Percentiles rank a stretch among this genome's conserved stretches.
Conservation (phyloP, 2,113 vertebrate species). For the Catagonus wagneri region DNA sequence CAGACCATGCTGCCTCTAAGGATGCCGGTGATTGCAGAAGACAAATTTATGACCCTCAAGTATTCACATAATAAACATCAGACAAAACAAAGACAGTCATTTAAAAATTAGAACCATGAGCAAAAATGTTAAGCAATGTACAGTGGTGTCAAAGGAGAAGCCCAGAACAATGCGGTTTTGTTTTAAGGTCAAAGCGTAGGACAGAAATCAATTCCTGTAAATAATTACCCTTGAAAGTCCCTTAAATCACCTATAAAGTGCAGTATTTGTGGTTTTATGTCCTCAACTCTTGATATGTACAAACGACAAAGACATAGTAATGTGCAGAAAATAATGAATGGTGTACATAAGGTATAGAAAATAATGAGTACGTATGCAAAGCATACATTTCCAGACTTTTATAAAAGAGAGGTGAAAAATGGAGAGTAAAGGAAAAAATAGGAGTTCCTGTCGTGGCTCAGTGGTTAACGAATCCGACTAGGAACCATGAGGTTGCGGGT, state of each 20-base stretch:
- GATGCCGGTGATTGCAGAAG: background rate
- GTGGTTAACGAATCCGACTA: too few relatives aligned
- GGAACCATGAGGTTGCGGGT: too few relatives aligned
- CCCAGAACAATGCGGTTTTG: background rate
- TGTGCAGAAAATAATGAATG: background rate
- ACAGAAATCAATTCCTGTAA: background rate
- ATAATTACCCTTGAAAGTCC: background rate
- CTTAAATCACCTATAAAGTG: background rate
- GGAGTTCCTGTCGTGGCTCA: too few relatives aligned
- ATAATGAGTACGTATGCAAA: background rate
- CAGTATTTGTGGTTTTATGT: background rate
- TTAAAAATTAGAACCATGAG: slow-evolving; percentile 36
- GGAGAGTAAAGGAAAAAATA: background rate
- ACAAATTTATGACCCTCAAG: background rate
- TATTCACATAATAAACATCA: background rate
- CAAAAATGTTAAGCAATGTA: background rate
- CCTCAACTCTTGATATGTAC: background rate
- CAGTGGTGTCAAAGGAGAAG: background rate
- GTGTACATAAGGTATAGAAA: background rate
- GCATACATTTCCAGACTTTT: background rate
- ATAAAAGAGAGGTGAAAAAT: background rate
- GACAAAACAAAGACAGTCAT: slow-evolving; percentile 9
- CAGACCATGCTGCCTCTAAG: background rate
- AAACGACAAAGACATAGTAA: background rate
- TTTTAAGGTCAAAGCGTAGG: background rate